phyloP scores from a whole-genome alignment of 2,888 invertebrate species.

The Thecocarcelia acutangulata region DNA sequence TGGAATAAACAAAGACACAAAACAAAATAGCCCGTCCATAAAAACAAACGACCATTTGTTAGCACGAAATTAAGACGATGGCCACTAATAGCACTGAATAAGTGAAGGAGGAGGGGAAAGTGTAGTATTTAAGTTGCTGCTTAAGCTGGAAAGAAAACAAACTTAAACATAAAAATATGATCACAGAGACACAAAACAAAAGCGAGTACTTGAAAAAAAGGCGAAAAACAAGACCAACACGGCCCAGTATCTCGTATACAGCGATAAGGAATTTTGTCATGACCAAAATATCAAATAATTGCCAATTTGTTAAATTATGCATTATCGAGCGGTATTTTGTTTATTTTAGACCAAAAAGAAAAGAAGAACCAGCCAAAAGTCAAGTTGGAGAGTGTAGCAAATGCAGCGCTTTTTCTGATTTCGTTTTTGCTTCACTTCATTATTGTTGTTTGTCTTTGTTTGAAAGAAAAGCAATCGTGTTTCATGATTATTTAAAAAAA shows the following conservation, averaged over 20 bases:
- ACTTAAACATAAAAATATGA: constrained; percentile 56
- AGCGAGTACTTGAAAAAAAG: too few relatives aligned
- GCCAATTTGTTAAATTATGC: constrained; percentile 79
- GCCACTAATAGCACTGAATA: constrained; percentile 4
- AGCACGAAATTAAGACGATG: constrained; percentile 35
- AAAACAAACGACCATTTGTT: constrained; percentile 55
- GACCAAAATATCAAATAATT: constrained; percentile 70
- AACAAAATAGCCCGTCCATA: constrained; percentile 29
- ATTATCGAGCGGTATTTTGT: constrained; percentile 79
- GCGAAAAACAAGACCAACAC: constrained; percentile 50
- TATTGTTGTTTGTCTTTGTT: constrained; percentile 22
- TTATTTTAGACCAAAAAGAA: constrained; percentile 72
- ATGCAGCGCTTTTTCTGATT: constrained; percentile 54
- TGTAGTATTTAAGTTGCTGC: constrained; percentile 47
- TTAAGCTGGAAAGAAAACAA: constrained; percentile 28
- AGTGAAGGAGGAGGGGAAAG: background rate
- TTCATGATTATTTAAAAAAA: constrained; percentile 61
- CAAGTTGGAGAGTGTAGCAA: constrained; percentile 62
- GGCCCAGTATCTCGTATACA: constrained; percentile 65
- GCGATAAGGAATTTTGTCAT: constrained; percentile 70
- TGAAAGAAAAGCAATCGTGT: constrained; percentile 58
- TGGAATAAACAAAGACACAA: constrained; percentile 16
- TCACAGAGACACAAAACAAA: constrained; percentile 22
- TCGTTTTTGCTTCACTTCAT: background rate
- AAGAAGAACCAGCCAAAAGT: constrained; percentile 65